phyloP scores from a whole-genome alignment of 1,140 invertebrate species.

The Leptestheria dahalacensis region DNA sequence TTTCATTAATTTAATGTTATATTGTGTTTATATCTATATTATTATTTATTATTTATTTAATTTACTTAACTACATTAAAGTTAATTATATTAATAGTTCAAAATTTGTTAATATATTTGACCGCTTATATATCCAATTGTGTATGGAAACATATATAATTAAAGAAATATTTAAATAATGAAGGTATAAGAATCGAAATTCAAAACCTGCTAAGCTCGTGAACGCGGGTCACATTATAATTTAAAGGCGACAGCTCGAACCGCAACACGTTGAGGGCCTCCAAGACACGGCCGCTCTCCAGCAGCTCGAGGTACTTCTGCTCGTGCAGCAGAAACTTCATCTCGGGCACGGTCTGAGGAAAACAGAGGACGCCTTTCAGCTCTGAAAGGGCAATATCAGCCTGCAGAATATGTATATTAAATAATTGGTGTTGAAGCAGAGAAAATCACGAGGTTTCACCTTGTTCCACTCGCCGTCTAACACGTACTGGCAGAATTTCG shows the following conservation, averaged over 20 bases:
- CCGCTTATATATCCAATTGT: too few relatives aligned
- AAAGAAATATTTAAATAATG: too few relatives aligned
- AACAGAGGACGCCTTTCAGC: slow-evolving; percentile 58
- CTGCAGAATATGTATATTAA: slow-evolving; percentile 11
- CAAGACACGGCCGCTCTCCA: slow-evolving; percentile 77
- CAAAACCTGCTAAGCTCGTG: slow-evolving; percentile 53
- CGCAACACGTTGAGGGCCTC: slow-evolving; percentile 86
- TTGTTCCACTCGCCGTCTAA: slow-evolving; percentile 81
- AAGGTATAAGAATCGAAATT: too few relatives aligned
- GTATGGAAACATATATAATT: too few relatives aligned
- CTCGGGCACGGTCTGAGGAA: slow-evolving; percentile 56
- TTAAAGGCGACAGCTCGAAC: slow-evolving; percentile 84
- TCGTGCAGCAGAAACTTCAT: slow-evolving; percentile 94
- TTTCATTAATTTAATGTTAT: too few relatives aligned
- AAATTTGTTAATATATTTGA: too few relatives aligned
- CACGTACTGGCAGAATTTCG: slow-evolving; percentile 83
- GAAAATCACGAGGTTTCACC: neutral
- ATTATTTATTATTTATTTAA: too few relatives aligned
- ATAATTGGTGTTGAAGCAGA: neutral
- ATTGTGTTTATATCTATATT: too few relatives aligned
- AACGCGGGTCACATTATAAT: slow-evolving; percentile 82
- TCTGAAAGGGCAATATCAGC: slow-evolving; percentile 57
- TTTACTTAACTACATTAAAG: too few relatives aligned
- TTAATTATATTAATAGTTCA: too few relatives aligned
- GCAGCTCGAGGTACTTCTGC: slow-evolving; percentile 90